Conservation (phyloP, 2,797 vertebrate genomes). For the Catostomus latipinnis region DNA sequence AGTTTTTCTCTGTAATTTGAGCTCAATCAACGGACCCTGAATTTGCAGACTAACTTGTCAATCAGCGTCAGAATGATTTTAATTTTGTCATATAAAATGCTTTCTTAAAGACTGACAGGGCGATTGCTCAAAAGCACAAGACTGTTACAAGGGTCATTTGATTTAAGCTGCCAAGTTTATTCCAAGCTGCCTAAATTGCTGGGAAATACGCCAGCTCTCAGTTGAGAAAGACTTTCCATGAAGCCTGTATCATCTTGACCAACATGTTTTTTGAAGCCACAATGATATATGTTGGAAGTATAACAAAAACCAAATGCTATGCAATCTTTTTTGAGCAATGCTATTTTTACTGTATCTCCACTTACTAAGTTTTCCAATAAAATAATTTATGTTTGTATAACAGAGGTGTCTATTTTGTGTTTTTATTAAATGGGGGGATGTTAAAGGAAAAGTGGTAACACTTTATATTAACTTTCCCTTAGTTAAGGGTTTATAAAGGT, state of each 20-base stretch:
- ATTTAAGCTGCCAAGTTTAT: background rate
- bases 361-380: constrained; percentile 62
- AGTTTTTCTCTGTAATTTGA: constrained; percentile 21
- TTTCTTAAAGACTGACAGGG: constrained; percentile 3
- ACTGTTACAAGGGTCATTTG: background rate
- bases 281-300: constrained; percentile 40
- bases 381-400: constrained; percentile 64
- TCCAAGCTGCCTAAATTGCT: background rate
- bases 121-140: background rate
- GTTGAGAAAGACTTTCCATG: background rate
- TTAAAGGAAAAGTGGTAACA: background rate
- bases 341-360: constrained; percentile 45
- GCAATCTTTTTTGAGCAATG: constrained; percentile 41
- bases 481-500: too few species aligned
- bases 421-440: constrained; percentile 49
- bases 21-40: background rate
- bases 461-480: too few species aligned
- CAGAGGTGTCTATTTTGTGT: background rate
- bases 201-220: background rate
- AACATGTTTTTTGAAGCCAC: constrained; percentile 36
- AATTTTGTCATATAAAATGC: background rate
- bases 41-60: background rate
- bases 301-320: constrained; percentile 48
- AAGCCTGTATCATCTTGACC: background rate
- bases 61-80: background rate